A percentile compares a stretch with the other conserved stretches of the same genome.
Conservation (phyloP, 2,113 vertebrate genomes). For the Irena cyanogastra region DNA sequence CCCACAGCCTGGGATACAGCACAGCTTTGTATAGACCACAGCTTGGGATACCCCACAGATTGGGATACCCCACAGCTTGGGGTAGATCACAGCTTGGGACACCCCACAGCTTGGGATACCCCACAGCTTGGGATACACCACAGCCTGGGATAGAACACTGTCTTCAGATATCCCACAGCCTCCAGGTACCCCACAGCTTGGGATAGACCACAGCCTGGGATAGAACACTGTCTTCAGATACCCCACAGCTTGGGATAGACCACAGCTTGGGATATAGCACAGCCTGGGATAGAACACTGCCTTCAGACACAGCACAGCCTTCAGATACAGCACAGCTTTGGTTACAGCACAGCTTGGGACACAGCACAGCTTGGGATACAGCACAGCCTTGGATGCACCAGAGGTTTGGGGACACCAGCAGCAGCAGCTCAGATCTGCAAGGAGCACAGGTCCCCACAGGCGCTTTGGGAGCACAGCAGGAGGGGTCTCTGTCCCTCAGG, state of each 20-base stretch:
- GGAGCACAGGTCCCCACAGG: not conserved
- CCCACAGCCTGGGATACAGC: not conserved
- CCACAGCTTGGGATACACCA: not conserved
- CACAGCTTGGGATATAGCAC: not conserved
- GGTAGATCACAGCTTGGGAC: not conserved
- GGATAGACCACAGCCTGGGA: not conserved
- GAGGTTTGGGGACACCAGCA: not conserved
- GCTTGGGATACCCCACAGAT: not conserved
- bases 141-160: not conserved
- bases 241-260: not conserved
- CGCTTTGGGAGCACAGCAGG: not conserved
- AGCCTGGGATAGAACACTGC: not conserved
- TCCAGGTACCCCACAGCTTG: not conserved
- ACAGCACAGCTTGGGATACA: fast-evolving
- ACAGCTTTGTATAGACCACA: not conserved
- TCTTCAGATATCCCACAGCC: too few species aligned
- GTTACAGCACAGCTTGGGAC: fast-evolving
- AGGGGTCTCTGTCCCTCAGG: not conserved
- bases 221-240: too few species aligned
- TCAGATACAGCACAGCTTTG: not conserved
- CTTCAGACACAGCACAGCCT: not conserved
- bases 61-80: not conserved
- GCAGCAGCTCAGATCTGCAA: not conserved
- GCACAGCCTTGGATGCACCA: not conserved
- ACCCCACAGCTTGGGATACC: not conserved